Evolutionary conservation across 1,140 invertebrate genomes (phyloP).

Genomic region (Zaprionus lachaisei): DNA sequence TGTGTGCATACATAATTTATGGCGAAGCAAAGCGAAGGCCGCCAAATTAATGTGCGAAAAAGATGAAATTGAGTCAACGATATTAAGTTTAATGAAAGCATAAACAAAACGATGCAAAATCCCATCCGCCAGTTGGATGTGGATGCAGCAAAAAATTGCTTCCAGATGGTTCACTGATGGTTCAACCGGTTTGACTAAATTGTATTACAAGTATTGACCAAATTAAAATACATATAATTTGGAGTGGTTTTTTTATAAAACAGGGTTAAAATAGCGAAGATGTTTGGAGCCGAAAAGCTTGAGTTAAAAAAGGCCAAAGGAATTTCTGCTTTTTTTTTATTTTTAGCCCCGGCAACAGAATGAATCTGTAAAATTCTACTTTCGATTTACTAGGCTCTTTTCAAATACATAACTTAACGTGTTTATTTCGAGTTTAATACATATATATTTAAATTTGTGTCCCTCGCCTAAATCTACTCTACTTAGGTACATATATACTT

Average conservation of each 20-base stretch:
- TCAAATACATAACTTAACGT: background rate
- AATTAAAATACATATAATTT: conserved; percentile 6
- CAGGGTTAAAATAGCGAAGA: background rate
- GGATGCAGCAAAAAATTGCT: conserved; percentile 6
- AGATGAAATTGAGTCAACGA: conserved; percentile 51
- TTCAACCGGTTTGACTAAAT: conserved; percentile 24
- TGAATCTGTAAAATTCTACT: background rate
- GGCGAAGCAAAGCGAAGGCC: conserved; percentile 36
- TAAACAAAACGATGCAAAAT: conserved; percentile 37
- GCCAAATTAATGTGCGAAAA: conserved; percentile 64
- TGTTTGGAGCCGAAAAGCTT: background rate
- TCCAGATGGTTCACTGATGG: conserved; percentile 44
- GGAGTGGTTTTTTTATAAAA: background rate
- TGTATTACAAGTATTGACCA: conserved; percentile 20
- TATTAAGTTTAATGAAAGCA: conserved; percentile 41
- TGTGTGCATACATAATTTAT: conserved; percentile 39
- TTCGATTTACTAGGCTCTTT: conserved; percentile 2
- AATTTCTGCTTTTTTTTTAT: background rate
- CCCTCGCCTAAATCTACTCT: too few species aligned
- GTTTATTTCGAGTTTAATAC: too few species aligned
- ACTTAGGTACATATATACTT: background rate
- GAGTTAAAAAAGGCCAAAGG: background rate
- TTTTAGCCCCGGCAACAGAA: background rate
- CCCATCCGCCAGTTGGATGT: background rate
- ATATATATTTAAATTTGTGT: background rate